Base-by-base conservation (phyloP, 2,888 invertebrate genomes). In the Lucinisca nassula region DNA sequence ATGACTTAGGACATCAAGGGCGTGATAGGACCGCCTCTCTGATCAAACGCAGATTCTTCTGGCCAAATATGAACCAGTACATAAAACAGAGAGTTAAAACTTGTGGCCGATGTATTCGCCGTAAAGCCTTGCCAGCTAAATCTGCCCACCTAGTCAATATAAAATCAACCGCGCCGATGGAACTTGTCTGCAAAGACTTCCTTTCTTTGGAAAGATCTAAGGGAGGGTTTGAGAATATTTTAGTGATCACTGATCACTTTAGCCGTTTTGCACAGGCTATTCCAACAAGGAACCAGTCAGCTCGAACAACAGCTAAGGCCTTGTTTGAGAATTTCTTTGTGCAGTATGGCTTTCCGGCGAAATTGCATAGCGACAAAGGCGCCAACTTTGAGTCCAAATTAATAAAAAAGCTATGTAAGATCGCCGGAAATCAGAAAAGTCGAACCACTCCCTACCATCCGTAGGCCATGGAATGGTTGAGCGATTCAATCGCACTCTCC, bases 221-320 rank as follows among this genome's bases (percentile, higher is more conserved):
- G n/a, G 80, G 79, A 37, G 88, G 90, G 3, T 72, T 40, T 32
- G 82, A 78, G 27, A 78, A 84, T 40, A 79, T 88, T 27, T 45
- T 91, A 14, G 85, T 91, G 4, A 55, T 84, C 21, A 82, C 82
- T 6, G 51, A 76, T 12, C 81, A 85, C 45, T 86, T 84, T 45
- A 77, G 67, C 1, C 17, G 70, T 24, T 86, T 75, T 75, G 79
- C 82, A 4, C 75, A 79, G 10, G 87, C 87, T 21, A 49, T 70
- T 30, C 83, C 80, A 17, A 83, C 78, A 0, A 87, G 32, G 24
- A 87, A 40, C 14, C 14, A 40, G 14, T 10, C 40, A 14, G 40
- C 40, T 10, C 40, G 14, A 10, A 40, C 40, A 84, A 84, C 83
- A 24, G 77, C 85, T 14, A 83, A 37, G 73, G 30, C 17, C 40